Evolutionary conservation across 1,140 invertebrate genomes (phyloP), one percentile per base, ranked within the genome.

Genomic region (Caenorhabditis briggsae): DNA sequence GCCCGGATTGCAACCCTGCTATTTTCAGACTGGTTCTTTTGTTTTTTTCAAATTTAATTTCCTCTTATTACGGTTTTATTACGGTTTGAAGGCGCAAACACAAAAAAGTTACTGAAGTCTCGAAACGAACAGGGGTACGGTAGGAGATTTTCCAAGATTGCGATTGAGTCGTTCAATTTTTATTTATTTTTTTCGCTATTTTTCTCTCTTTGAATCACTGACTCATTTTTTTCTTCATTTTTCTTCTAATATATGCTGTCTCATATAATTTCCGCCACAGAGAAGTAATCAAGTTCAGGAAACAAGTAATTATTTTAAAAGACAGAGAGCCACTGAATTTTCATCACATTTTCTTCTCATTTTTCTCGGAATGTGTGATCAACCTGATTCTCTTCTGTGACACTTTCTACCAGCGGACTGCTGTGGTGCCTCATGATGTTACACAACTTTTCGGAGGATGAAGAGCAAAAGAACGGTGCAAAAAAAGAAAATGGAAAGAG

Each of bases 241-340:
- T 59, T 59, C 56, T 12, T 53, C 50, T 33, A 33, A 33, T 33
- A 33, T 33, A 33, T 33, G 33, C 33, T 33, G 33, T 3, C 33
- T 33, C 33, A 33, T 33, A 33, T 33, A 58, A 61, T 61, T 25
- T 33, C 59, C 59, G 8, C 2, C 20, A 9, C 23, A 20, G 59
- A 64, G 16, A 33, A 64, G 23, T 33, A 64, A 64, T 64, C 59
- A 64, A 64, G 33, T 64, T 64, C 59, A 64, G 59, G 59, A 64
- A 64, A 23, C 59, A 23, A 64, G 33, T 64, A 64, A 64, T 64
- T 64, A 64, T 64, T 64, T 64, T 33, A 64, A 64, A 64, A 64
- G 9, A 25, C 8, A 25, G 2, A 61, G 59, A 25, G 7, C 33
- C 59, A 58, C n/a, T 11, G n/a, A 20, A 14, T 58, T n/a, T 8